A percentile compares a stretch with the other conserved stretches of the same genome.
These are phyloP conservation scores for Neelides sp. DNA, from an alignment of 1,140 invertebrate species.

Conservation along the genomic window DNA sequence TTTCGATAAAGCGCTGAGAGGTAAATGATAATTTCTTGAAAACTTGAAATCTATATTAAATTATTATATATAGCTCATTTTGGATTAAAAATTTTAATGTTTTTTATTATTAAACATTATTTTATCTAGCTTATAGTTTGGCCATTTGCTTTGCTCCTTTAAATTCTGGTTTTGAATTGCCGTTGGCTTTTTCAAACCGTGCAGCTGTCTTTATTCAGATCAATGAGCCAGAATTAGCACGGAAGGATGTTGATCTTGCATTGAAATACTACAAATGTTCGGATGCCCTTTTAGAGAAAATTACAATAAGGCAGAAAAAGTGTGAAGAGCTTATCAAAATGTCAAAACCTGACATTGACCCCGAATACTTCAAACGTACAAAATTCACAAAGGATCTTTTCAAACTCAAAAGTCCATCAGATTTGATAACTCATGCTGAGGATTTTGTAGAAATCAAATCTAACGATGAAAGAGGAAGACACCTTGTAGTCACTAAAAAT, in stretches of 20 bases:
- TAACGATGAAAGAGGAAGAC: conserved; percentile 9
- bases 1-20: no score
- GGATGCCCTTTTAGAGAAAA: background rate
- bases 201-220: conserved; percentile 7
- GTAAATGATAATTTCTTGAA: no score
- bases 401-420: background rate
- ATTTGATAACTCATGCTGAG: background rate
- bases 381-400: background rate
- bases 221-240: background rate
- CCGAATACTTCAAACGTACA: background rate
- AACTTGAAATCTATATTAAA: no score
- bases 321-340: background rate
- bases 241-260: background rate
- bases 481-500: conserved; percentile 1
- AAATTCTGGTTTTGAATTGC: background rate
- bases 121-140: conserved; percentile 4
- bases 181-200: background rate
- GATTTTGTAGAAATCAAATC: conserved; percentile 5
- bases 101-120: no score
- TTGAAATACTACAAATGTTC: background rate
- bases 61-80: no score
- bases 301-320: background rate
- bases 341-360: background rate
- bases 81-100: no score
- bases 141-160: conserved; percentile 1